Evolutionary conservation across 2,797 vertebrate genomes (phyloP).

Genomic region (Emys orbicularis): DNA sequence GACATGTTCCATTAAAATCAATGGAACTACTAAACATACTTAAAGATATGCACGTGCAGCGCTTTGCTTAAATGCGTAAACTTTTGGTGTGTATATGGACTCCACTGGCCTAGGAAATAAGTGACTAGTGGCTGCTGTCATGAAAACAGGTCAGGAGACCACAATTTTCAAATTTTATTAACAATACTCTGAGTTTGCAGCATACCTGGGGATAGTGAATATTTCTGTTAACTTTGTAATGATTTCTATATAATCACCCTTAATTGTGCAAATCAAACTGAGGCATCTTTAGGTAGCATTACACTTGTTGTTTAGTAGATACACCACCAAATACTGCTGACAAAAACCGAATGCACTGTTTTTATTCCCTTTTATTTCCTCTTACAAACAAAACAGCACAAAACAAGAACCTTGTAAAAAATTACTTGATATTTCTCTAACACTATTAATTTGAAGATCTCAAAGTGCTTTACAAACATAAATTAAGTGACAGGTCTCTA

Average conservation of each 20-base stretch:
- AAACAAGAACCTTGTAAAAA: neutral
- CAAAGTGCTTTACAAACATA: neutral
- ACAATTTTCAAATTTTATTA: no score
- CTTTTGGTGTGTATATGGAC: no score
- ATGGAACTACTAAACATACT: no score
- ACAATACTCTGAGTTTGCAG: no score
- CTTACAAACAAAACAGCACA: neutral
- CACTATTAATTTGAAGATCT: neutral
- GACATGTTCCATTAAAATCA: no score
- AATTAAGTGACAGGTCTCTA: neutral
- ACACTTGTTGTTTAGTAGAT: neutral
- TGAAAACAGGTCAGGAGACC: no score
- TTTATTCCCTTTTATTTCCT: neutral
- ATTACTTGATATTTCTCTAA: neutral
- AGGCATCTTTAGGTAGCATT: neutral
- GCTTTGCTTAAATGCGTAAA: no score
- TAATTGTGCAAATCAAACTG: neutral
- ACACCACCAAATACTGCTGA: neutral
- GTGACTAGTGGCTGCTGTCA: no score
- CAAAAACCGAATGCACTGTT: neutral
- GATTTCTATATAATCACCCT: neutral
- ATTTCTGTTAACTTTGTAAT: neutral
- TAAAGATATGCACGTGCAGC: no score
- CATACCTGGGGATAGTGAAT: neutral
- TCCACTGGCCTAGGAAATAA: no score